Evolutionary conservation across 2,113 vertebrate genomes (phyloP).

Genomic region (Trichomycterus rosablanca): DNA sequence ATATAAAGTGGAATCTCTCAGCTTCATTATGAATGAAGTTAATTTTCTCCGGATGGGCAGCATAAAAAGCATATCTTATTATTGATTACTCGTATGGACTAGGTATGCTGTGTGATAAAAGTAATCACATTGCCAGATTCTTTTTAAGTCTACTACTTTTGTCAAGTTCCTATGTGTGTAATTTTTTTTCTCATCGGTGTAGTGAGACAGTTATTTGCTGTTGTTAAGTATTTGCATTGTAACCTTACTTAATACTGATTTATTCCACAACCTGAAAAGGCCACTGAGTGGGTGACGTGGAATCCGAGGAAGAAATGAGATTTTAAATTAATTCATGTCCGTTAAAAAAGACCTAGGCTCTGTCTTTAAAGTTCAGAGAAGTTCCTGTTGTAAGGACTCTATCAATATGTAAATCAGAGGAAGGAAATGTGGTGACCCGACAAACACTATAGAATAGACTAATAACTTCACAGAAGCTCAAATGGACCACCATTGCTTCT

Average conservation of each 20-base stretch:
- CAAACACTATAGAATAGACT: conserved; percentile 20
- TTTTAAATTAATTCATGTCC: conserved; percentile 47
- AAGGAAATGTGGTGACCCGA: conserved; percentile 11
- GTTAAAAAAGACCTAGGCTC: conserved; percentile 27
- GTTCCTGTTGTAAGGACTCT: conserved; percentile 35
- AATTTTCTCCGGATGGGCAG: too few species aligned
- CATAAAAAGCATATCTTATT: too few species aligned
- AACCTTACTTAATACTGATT: conserved; percentile 18
- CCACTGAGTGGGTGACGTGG: conserved; percentile 11
- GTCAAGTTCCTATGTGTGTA: neutral
- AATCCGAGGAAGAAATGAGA: conserved; percentile 35
- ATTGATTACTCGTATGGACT: too few species aligned
- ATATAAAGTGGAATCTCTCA: too few species aligned
- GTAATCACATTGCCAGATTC: neutral
- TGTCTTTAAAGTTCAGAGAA: conserved; percentile 42
- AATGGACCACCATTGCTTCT: conserved; percentile 5
- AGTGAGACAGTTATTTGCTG: conserved; percentile 14
- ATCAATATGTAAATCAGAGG: conserved; percentile 50
- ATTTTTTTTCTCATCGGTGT: neutral
- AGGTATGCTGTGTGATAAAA: too few species aligned
- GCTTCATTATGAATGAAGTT: too few species aligned
- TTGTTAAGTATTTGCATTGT: conserved; percentile 28
- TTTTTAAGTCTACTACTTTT: neutral
- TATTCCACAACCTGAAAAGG: conserved; percentile 22
- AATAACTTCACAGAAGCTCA: conserved; percentile 27